Percentiles rank a stretch among this genome's conserved stretches.
phyloP scores from a whole-genome alignment of 2,888 invertebrate genomes.

The Tuberolachnus salignus region DNA sequence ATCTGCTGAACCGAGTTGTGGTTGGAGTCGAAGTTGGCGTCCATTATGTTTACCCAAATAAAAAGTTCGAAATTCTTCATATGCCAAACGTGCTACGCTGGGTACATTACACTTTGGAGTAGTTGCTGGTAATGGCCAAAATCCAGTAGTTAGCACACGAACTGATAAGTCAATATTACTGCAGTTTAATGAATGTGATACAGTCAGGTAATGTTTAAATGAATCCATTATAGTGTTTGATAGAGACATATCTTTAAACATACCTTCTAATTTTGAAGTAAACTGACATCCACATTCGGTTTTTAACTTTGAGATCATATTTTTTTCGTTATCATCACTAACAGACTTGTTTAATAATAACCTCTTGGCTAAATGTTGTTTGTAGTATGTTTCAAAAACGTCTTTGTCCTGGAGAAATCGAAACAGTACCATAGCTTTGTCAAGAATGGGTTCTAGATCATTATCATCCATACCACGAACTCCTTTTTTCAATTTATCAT shows the following conservation, averaged over 20 bases:
- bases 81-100: slow-evolving; percentile 85
- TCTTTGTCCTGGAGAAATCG: slow-evolving; percentile 99
- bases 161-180: slow-evolving; percentile 93
- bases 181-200: slow-evolving; percentile 27
- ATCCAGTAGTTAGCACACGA: slow-evolving; percentile 96
- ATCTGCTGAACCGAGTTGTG: slow-evolving; percentile 96
- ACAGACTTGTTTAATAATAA: slow-evolving; percentile 97
- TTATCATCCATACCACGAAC: slow-evolving; percentile 99
- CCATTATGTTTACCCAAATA: slow-evolving; percentile 98
- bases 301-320: slow-evolving; percentile 99
- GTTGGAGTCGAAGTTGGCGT: slow-evolving; percentile 93
- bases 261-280: slow-evolving; percentile 98
- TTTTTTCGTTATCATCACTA: slow-evolving; percentile 99
- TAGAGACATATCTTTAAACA: slow-evolving; percentile 99
- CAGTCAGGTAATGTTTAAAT: slow-evolving; percentile 83
- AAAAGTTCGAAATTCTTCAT: slow-evolving; percentile 93
- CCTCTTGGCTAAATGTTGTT: slow-evolving; percentile 97
- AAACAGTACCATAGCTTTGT: slow-evolving; percentile 99
- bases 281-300: slow-evolving; percentile 99
- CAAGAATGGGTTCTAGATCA: slow-evolving; percentile 95
- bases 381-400: slow-evolving; percentile 99
- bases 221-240: slow-evolving; percentile 99
- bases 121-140: slow-evolving; percentile 96
- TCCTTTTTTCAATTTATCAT: slow-evolving; percentile 98
- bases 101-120: slow-evolving; percentile 94